A percentile compares a stretch with the other conserved stretches of the same genome.
These are phyloP conservation scores for Neogobius melanostomus DNA, from an alignment of 2,113 vertebrate species.

Conservation along the genomic window DNA sequence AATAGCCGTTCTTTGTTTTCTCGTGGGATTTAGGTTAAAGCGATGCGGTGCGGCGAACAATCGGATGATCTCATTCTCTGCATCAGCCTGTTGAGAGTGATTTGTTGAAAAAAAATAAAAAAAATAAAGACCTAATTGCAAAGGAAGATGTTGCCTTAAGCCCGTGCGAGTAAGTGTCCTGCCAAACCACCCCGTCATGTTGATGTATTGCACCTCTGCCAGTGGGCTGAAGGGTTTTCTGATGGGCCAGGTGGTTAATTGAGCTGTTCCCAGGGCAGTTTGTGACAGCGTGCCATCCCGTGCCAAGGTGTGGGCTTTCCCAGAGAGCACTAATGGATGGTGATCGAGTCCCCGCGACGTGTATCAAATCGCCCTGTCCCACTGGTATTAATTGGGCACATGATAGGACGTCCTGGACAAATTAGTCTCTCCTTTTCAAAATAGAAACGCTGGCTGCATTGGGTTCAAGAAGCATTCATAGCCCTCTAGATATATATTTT, in stretches of 20 bases:
- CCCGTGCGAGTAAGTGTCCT: constrained; percentile 7
- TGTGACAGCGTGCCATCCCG: constrained; percentile 58
- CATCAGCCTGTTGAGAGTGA: constrained; percentile 25
- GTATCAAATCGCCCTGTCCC: constrained; percentile 56
- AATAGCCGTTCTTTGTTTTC: constrained; percentile 28
- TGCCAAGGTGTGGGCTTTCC: constrained; percentile 69
- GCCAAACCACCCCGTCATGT: constrained; percentile 34
- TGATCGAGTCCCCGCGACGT: constrained; percentile 44
- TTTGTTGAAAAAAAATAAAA: constrained; percentile 11
- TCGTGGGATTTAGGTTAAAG: constrained; percentile 17
- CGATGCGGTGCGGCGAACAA: constrained; percentile 31
- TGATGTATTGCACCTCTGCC: constrained; percentile 31
- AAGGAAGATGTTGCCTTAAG: constrained; percentile 26
- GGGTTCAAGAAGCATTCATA: no score
- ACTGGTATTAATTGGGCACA: constrained; percentile 38
- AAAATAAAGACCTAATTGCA: constrained; percentile 14
- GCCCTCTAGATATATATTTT: no score
- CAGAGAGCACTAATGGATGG: constrained; percentile 58
- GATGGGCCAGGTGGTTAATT: constrained; percentile 68
- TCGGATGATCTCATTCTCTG: constrained; percentile 37
- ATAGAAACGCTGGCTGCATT: constrained; percentile 20
- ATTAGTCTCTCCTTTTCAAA: constrained; percentile 28
- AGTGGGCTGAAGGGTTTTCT: constrained; percentile 37
- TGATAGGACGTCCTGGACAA: constrained; percentile 18
- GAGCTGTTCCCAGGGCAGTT: constrained; percentile 63